Evolutionary conservation across 1,140 invertebrate species (phyloP).

Genomic region (Vanessa atalanta): DNA sequence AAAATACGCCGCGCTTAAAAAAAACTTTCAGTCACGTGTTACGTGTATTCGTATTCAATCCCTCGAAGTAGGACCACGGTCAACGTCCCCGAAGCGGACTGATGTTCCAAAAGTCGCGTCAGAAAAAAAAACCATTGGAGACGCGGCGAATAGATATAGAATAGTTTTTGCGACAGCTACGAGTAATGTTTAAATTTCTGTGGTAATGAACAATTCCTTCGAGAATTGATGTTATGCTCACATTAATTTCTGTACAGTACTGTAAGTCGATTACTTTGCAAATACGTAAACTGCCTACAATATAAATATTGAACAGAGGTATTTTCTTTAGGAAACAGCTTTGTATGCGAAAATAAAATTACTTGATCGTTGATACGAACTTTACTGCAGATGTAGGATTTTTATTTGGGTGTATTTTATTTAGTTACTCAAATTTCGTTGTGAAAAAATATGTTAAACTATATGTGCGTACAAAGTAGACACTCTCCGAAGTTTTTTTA

Average conservation of each 20-base stretch:
- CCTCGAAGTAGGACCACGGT: slow-evolving; percentile 68
- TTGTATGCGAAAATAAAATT: background rate
- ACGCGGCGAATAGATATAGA: slow-evolving; percentile 67
- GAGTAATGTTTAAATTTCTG: slow-evolving; percentile 26
- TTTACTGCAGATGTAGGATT: background rate
- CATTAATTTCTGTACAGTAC: background rate
- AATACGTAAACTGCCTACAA: background rate
- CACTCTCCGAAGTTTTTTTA: background rate
- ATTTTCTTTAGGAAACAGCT: background rate
- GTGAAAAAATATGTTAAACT: too few relatives aligned
- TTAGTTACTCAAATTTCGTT: background rate
- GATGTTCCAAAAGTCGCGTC: slow-evolving; percentile 63
- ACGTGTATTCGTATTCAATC: slow-evolving; percentile 37
- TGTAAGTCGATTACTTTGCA: background rate
- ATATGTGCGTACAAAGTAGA: too few relatives aligned
- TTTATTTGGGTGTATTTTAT: background rate
- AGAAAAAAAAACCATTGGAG: slow-evolving; percentile 61
- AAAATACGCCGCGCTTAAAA: slow-evolving; percentile 19
- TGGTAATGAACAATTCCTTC: background rate
- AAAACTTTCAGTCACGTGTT: slow-evolving; percentile 23
- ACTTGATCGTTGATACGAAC: background rate
- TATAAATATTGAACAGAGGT: slow-evolving; percentile 2
- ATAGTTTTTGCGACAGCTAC: slow-evolving; percentile 57
- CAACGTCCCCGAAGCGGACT: slow-evolving; percentile 66
- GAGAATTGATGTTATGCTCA: background rate